phyloP scores from a whole-genome alignment of 2,797 vertebrate genomes.

The Lophotriccus pileatus region DNA sequence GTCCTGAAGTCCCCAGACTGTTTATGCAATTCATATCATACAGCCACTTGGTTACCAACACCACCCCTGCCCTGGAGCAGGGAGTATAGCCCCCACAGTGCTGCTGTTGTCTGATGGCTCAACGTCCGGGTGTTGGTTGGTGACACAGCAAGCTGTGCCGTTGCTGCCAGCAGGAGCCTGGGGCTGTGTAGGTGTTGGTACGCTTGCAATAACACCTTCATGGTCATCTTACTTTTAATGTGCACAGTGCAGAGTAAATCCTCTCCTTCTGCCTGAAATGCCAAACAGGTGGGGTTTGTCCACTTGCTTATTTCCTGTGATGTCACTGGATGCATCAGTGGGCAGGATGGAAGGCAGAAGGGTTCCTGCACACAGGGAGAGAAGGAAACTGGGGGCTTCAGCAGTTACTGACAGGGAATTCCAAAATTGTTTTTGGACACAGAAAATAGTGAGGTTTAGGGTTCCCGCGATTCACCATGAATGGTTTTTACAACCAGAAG shows the following conservation, averaged over 20 bases:
- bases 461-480: background rate
- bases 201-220: background rate
- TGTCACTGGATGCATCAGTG: background rate
- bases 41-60: background rate
- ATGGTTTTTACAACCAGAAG: background rate
- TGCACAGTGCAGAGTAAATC: background rate
- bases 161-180: background rate
- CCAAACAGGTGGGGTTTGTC: background rate
- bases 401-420: background rate
- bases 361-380: background rate
- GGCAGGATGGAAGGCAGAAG: background rate
- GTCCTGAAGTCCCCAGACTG: background rate
- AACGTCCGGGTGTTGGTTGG: background rate
- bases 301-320: background rate
- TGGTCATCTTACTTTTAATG: background rate
- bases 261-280: background rate
- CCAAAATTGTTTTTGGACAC: background rate
- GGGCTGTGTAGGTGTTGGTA: background rate
- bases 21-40: accelerated
- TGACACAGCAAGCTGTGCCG: background rate
- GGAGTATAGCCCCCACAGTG: background rate
- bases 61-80: background rate
- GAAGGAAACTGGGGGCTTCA: background rate
- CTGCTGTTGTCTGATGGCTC: background rate
- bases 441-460: background rate